Evolutionary conservation across 1,140 invertebrate species (phyloP), one percentile per base, ranked within the genome.

Genomic region (Pseudomyrmex dendroicus): DNA sequence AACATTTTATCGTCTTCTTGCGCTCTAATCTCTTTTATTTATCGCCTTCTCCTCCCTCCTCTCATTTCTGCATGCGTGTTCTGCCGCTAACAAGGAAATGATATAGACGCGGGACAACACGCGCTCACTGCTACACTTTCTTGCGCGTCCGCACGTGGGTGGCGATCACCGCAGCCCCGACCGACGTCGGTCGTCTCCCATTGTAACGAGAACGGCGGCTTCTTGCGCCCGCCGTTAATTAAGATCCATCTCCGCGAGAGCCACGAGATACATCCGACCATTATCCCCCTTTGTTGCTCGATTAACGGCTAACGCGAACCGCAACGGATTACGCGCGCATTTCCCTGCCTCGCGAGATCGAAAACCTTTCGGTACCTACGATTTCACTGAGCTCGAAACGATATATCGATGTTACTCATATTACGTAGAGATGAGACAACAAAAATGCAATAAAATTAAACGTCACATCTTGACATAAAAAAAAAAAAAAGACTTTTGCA

Each of bases 221-320:
- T 56, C 76, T 87, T 80, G 70, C 73, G 85, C 68, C 82, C 84
- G 48, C 73, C 68, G 74, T 89, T 89, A 88, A 88, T 88, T 88
- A 88, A 88, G 86, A 88, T 62, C 48, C 80, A 74, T 68, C 72
- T 73, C 48, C 62, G 61, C 56, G 35, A 48, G 35, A 52, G 56
- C 64, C 64, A 67, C 48, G 57, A 80, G 70, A 61, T 61, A 72
- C 46, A 35, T 35, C 67, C 56, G 57, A 48, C 76, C 78, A 72
- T 84, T 84, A 84, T 73, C 17, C 50, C 15, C 12, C 52, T 83
- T 83, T 72, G 68, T 64, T 73, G 22, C 76, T 83, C 67, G 83
- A 84, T 84, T 83, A 80, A 83, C 35, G 66, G 48, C 50, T 82
- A 72, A 84, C 57, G 57, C 46, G 17, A 78, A 35, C 35, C 35